Percentiles rank a stretch among this genome's conserved stretches.
phyloP scores from a whole-genome alignment of 1,140 invertebrate species.

The Zaprionus camerounensis region DNA sequence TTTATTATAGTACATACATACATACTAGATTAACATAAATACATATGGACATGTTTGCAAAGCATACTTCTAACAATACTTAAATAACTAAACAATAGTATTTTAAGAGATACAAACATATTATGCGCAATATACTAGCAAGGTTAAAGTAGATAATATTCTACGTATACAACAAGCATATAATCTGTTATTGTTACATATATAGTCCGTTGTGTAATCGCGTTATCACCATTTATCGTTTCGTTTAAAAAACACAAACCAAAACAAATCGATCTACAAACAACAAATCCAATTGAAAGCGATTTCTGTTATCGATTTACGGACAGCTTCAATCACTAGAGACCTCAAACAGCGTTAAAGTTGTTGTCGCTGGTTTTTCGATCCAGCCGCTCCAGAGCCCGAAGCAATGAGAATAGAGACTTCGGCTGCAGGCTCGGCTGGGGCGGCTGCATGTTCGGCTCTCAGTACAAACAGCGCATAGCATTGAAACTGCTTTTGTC shows the following conservation, averaged over 20 bases:
- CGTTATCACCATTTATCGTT: conserved; percentile 58
- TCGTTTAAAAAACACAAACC: conserved; percentile 41
- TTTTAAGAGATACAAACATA: neutral
- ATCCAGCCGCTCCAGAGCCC: too few relatives aligned
- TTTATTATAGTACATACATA: conserved; percentile 12
- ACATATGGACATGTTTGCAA: conserved; percentile 2
- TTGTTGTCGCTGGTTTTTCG: too few relatives aligned
- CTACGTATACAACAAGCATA: conserved; percentile 5
- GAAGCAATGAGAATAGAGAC: too few relatives aligned
- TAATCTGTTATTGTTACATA: conserved; percentile 50
- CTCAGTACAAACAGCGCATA: too few relatives aligned
- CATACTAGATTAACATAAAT: conserved; percentile 4
- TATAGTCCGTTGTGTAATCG: conserved; percentile 64
- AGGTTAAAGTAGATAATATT: neutral
- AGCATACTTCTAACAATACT: conserved; percentile 6
- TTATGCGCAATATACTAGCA: conserved; percentile 7
- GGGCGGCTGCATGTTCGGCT: too few relatives aligned
- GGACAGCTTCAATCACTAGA: conserved; percentile 11
- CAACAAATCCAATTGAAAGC: conserved; percentile 5
- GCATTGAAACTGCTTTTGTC: too few relatives aligned
- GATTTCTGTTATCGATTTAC: conserved; percentile 30
- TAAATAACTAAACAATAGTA: neutral
- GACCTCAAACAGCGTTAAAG: too few relatives aligned
- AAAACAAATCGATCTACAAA: conserved; percentile 43
- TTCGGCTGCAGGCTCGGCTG: too few relatives aligned